Evolutionary conservation across 2,797 vertebrate genomes (phyloP).

Genomic region (Pseudochaenichthys georgianus): DNA sequence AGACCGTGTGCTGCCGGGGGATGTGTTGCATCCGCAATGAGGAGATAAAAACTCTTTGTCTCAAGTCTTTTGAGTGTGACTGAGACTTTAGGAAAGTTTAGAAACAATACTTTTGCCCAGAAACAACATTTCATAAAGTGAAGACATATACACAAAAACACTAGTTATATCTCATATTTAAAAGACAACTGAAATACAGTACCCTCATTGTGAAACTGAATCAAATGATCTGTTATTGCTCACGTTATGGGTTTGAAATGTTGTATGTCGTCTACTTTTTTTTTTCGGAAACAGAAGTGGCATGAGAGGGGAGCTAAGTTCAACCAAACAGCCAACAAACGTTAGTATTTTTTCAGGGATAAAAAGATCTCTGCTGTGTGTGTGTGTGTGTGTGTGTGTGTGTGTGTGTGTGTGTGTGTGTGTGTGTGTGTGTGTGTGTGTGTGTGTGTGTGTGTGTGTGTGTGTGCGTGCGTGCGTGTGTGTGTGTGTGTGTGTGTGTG

Average conservation of each 20-base stretch:
- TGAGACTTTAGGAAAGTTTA: constrained; percentile 31
- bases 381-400: no score
- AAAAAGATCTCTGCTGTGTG: not conserved
- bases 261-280: no score
- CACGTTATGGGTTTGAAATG: constrained; percentile 8
- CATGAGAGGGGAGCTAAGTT: no score
- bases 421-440: no score
- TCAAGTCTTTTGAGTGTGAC: constrained; percentile 31
- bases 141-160: constrained; percentile 9
- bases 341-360: no score
- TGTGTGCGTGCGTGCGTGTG: no score
- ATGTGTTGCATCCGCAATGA: constrained; percentile 57
- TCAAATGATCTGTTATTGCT: constrained; percentile 34
- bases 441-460: no score
- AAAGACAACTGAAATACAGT: constrained; percentile 24
- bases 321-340: no score
- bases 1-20: constrained; percentile 26
- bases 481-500: no score
- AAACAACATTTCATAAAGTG: constrained; percentile 36
- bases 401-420: no score
- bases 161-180: constrained; percentile 21
- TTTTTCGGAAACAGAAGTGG: no score
- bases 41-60: constrained; percentile 58
- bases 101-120: constrained; percentile 25
- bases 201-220: constrained; percentile 6